phyloP scores from a whole-genome alignment of 2,888 invertebrate genomes.

The Cenopis cana region DNA sequence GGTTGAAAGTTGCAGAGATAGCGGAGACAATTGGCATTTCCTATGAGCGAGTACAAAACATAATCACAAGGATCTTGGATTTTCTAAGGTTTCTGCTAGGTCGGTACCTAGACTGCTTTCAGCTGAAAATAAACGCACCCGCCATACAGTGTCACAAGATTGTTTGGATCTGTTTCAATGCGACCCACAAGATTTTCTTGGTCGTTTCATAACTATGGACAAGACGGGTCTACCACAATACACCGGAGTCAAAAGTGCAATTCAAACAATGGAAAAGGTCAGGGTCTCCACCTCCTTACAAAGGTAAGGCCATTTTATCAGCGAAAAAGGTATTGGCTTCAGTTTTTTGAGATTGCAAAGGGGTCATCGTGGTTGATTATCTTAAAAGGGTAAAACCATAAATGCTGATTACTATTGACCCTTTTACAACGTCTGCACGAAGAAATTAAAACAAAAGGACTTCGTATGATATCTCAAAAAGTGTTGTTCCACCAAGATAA shows the following conservation, averaged over 20 bases:
- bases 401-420: constrained; percentile 3
- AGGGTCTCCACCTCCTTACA: not conserved
- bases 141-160: not conserved
- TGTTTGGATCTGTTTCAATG: constrained; percentile 4
- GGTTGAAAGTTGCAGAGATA: constrained; percentile 11
- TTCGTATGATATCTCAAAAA: not conserved
- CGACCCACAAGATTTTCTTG: constrained; percentile 40
- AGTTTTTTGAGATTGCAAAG: constrained; percentile 12
- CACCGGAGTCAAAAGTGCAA: constrained; percentile 40
- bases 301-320: constrained; percentile 4
- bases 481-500: constrained; percentile 17
- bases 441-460: constrained; percentile 11
- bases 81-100: constrained; percentile 11
- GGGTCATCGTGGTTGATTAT: not conserved
- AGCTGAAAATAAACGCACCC: constrained; percentile 9
- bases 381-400: constrained; percentile 10
- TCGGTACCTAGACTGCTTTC: constrained; percentile 4
- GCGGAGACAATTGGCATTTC: constrained; percentile 3
- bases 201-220: constrained; percentile 47
- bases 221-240: constrained; percentile 46
- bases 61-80: constrained; percentile 7
- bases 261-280: constrained; percentile 43
- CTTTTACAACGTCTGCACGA: constrained; percentile 1
- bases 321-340: constrained; percentile 6
- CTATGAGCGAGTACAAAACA: constrained; percentile 2